These are phyloP conservation scores for Corvus cornix DNA, from an alignment of 2,113 vertebrate species.

Conservation along the genomic window DNA sequence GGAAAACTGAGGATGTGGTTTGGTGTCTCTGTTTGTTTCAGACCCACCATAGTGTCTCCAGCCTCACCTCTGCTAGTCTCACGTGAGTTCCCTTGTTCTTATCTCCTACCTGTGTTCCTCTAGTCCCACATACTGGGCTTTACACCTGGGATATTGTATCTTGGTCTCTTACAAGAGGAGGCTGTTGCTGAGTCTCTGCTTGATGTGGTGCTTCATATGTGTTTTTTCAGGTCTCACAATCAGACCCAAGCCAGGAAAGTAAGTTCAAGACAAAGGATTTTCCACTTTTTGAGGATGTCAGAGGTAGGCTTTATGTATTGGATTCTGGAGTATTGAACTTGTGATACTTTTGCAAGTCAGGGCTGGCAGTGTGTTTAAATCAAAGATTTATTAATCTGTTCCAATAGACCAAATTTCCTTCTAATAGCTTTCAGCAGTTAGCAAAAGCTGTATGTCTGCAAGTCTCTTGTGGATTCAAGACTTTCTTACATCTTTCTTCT, in stretches of 20 bases:
- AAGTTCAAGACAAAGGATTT: not conserved
- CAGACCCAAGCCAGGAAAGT: not conserved
- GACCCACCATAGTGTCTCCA: accelerated
- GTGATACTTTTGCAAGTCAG: not conserved
- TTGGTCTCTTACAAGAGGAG: not conserved
- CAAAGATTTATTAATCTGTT: not conserved
- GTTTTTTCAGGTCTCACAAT: not conserved
- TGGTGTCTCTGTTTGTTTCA: not conserved
- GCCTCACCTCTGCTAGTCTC: not conserved
- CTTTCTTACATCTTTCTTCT: not conserved
- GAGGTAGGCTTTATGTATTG: not conserved
- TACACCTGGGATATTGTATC: not conserved
- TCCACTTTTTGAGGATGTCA: not conserved
- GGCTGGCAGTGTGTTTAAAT: not conserved
- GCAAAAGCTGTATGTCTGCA: not conserved
- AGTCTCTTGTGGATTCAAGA: not conserved
- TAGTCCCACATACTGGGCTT: not conserved
- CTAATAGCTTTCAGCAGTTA: not conserved
- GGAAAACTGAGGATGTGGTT: not conserved
- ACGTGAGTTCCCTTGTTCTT: not conserved
- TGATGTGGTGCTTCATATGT: not conserved
- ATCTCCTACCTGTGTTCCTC: not conserved
- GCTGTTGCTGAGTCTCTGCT: not conserved
- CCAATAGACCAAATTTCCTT: not conserved
- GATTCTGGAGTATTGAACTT: not conserved